Evolutionary conservation across 2,888 invertebrate genomes (phyloP).

Genomic region (Oxytorus armatus): DNA sequence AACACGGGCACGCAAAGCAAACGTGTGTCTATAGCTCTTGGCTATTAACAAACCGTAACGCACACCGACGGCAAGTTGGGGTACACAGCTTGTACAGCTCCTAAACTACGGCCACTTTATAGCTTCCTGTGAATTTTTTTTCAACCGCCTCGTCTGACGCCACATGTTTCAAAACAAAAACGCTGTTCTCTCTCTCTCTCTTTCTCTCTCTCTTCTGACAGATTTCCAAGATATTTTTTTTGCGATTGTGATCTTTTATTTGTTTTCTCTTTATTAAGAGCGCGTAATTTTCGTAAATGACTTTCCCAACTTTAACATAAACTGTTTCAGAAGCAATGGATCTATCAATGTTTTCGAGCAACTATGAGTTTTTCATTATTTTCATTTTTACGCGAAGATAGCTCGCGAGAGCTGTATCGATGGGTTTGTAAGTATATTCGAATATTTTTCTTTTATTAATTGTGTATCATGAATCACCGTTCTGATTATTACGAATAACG

Average conservation of each 20-base stretch:
- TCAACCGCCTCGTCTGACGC: conserved; percentile 19
- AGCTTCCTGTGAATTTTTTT: conserved; percentile 66
- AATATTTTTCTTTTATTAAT: no score
- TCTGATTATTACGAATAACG: no score
- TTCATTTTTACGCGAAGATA: no score
- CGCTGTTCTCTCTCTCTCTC: neutral
- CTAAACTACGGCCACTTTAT: conserved; percentile 68
- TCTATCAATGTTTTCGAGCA: no score
- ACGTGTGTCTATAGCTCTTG: conserved; percentile 7
- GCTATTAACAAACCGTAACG: conserved; percentile 51
- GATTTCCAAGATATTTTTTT: no score
- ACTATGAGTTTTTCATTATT: no score
- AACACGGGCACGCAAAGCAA: neutral
- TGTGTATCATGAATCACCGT: no score
- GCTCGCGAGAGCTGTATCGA: no score
- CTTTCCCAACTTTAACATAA: no score
- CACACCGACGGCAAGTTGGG: conserved; percentile 42
- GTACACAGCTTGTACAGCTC: conserved; percentile 44
- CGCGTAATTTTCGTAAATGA: no score
- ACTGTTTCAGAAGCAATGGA: no score
- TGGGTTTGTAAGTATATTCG: no score
- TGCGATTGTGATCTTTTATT: neutral
- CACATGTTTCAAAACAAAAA: conserved; percentile 20
- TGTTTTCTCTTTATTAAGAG: neutral
- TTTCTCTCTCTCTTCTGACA: neutral